Percentiles rank a stretch among this genome's conserved stretches.
Conservation (phyloP, 2,113 vertebrate genomes). For the Erythrocercus mccallii region DNA sequence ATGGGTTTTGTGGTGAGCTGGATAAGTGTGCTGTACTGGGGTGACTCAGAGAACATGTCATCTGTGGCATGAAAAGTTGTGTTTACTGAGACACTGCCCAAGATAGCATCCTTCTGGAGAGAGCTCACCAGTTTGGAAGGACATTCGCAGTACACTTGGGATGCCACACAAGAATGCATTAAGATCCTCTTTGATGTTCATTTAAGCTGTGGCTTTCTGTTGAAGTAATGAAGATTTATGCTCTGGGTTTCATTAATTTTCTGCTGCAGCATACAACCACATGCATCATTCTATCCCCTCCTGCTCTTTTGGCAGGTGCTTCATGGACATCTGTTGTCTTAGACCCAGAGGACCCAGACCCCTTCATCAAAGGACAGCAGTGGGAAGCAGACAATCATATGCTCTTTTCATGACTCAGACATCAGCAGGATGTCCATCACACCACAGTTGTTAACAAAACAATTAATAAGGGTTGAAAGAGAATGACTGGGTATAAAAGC, state of each 20-base stretch:
- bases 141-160: not conserved
- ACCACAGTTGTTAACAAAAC: not conserved
- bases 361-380: slow-evolving; percentile 29
- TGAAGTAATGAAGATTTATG: not conserved
- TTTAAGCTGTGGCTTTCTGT: not conserved
- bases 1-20: not conserved
- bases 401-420: slow-evolving; percentile 9
- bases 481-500: not conserved
- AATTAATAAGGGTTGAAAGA: not conserved
- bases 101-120: not conserved
- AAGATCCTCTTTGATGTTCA: not conserved
- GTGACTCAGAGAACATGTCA: not conserved
- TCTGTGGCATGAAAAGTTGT: not conserved
- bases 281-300: not conserved
- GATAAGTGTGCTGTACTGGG: rapidly evolving
- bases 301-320: slow-evolving; percentile 46
- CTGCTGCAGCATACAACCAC: not conserved
- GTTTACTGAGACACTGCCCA: not conserved
- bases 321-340: slow-evolving; percentile 24
- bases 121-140: not conserved
- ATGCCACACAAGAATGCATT: not conserved
- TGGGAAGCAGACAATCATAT: not conserved
- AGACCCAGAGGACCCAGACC: not conserved
- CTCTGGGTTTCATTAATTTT: slow-evolving; percentile 13
- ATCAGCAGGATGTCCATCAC: not conserved